These are phyloP conservation scores for Prionailurus viverrinus DNA, from an alignment of 2,113 vertebrate genomes.

Conservation along the genomic window DNA sequence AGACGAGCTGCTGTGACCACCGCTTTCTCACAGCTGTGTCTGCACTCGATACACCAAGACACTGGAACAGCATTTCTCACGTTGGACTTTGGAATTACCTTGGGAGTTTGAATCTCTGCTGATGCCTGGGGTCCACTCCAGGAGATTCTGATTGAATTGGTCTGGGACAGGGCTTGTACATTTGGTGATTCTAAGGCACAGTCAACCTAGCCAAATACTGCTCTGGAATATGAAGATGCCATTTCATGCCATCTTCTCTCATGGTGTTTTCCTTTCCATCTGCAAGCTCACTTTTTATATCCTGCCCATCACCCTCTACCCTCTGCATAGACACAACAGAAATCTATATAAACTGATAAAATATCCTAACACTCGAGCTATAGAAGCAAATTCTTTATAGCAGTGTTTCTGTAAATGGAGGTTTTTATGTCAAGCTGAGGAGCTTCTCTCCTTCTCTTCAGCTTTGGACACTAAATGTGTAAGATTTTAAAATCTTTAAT, in stretches of 20 bases:
- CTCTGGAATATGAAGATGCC: background rate
- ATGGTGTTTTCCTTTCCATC: background rate
- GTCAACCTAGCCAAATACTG: background rate
- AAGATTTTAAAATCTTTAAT: background rate
- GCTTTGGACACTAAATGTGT: background rate
- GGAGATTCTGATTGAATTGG: background rate
- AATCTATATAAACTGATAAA: background rate
- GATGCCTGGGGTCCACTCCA: background rate
- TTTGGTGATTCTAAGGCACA: background rate
- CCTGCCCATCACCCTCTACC: background rate
- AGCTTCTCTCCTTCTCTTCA: background rate
- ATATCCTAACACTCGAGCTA: background rate
- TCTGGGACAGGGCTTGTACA: background rate
- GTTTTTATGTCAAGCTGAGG: background rate
- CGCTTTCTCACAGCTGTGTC: background rate
- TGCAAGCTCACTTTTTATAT: background rate
- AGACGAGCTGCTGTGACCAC: background rate
- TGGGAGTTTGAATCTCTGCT: background rate
- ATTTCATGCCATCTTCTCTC: background rate
- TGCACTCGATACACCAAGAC: rapidly evolving
- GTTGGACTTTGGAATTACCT: background rate
- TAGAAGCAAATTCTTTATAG: background rate
- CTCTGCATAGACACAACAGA: background rate
- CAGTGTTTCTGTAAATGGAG: background rate
- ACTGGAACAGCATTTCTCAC: rapidly evolving